These are phyloP conservation scores for Drosophila ananassae DNA, from an alignment of 1,140 invertebrate species.

Conservation along the genomic window DNA sequence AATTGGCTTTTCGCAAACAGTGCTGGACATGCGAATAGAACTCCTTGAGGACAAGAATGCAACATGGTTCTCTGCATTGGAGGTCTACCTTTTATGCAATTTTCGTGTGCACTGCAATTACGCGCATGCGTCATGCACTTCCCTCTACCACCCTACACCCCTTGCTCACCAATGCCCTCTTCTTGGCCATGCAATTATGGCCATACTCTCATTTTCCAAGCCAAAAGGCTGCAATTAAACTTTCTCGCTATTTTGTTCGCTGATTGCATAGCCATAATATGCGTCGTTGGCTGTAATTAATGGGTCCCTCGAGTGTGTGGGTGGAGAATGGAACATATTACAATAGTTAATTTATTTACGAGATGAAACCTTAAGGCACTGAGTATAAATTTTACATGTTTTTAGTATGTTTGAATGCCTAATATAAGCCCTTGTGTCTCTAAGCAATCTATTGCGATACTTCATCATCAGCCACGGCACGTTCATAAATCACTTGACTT, in stretches of 20 bases:
- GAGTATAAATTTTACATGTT: too few relatives aligned
- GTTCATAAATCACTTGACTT: constrained; percentile 77
- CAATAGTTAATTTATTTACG: background rate
- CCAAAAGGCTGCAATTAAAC: constrained; percentile 72
- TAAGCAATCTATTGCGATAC: constrained; percentile 1
- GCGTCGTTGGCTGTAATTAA: constrained; percentile 66
- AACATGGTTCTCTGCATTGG: constrained; percentile 2
- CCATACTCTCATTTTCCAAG: constrained; percentile 59
- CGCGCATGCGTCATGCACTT: constrained; percentile 72
- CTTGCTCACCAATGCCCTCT: background rate
- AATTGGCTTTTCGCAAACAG: constrained; percentile 50
- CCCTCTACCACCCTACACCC: constrained; percentile 4
- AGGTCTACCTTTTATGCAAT: constrained; percentile 28
- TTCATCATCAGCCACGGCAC: constrained; percentile 55
- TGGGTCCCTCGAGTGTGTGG: constrained; percentile 25
- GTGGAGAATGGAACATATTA: constrained; percentile 11
- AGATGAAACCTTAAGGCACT: background rate
- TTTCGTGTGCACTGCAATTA: constrained; percentile 66
- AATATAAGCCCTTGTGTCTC: background rate
- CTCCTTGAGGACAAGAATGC: constrained; percentile 22
- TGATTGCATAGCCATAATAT: constrained; percentile 66
- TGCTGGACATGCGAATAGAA: constrained; percentile 59
- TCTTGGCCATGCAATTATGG: constrained; percentile 56
- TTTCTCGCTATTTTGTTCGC: constrained; percentile 72
- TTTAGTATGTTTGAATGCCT: too few relatives aligned